Percentiles rank a stretch among this genome's conserved stretches.
These are phyloP conservation scores for Batillaria attramentaria DNA, from an alignment of 1,140 invertebrate species.

Conservation along the genomic window DNA sequence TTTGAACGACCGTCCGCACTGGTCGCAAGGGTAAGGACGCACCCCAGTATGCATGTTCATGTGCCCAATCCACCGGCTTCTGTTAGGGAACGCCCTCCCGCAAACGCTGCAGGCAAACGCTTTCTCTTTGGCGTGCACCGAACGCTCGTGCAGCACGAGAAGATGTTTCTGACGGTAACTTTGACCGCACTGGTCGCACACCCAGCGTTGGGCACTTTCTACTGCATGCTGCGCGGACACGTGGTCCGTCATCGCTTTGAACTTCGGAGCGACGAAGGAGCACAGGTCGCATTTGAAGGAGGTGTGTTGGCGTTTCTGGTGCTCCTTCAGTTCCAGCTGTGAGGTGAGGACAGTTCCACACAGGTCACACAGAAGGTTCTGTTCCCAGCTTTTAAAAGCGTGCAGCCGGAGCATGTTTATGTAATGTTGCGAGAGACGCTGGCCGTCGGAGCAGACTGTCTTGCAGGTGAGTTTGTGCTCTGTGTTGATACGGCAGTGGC, in stretches of 20 bases:
- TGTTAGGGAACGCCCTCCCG: not conserved
- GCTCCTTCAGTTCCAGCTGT: too few relatives aligned
- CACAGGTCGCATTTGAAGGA: not conserved
- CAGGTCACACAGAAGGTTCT: not conserved
- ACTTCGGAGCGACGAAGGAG: not conserved
- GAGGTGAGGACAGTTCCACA: not conserved
- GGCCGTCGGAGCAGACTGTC: too few relatives aligned
- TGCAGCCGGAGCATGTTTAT: too few relatives aligned
- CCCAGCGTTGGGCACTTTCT: not conserved
- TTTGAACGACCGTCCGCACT: slow-evolving; percentile 13
- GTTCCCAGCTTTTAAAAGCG: too few relatives aligned
- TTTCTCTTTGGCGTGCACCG: not conserved
- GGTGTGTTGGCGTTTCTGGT: too few relatives aligned
- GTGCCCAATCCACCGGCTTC: not conserved
- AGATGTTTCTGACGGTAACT: not conserved
- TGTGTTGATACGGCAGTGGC: too few relatives aligned
- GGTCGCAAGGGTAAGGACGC: not conserved
- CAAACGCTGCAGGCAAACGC: not conserved
- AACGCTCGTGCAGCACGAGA: not conserved
- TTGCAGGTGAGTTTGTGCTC: too few relatives aligned
- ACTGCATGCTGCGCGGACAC: too few relatives aligned
- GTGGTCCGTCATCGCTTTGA: not conserved
- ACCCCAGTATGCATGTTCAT: not conserved
- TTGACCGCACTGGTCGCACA: slow-evolving; percentile 19
- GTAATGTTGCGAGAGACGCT: too few relatives aligned